Evolutionary conservation across 1,140 invertebrate genomes (phyloP).

Genomic region (Vanessa atalanta): DNA sequence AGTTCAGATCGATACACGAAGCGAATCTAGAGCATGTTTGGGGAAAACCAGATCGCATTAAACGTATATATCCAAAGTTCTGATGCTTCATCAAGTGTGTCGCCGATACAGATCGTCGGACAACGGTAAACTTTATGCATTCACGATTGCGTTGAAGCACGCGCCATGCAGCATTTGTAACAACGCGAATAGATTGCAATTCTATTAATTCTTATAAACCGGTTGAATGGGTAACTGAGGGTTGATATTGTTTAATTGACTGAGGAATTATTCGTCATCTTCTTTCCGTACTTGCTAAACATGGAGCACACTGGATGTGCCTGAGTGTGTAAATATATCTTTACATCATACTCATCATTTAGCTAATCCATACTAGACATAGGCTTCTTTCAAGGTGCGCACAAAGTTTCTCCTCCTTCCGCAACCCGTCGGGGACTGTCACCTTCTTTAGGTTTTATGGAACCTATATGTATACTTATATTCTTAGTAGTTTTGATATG

Average conservation of each 20-base stretch:
- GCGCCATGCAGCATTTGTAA: conserved; percentile 6
- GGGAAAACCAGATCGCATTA: conserved; percentile 23
- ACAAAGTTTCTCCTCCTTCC: too few species aligned
- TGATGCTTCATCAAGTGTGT: conserved; percentile 22
- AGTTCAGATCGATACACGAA: background rate
- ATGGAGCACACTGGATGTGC: background rate
- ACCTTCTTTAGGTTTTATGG: too few species aligned
- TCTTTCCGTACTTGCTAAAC: background rate
- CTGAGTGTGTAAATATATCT: too few species aligned
- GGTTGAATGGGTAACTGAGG: background rate
- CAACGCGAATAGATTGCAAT: background rate
- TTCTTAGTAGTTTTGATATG: too few species aligned
- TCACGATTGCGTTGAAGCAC: conserved; percentile 3
- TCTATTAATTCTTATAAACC: conserved; percentile 11
- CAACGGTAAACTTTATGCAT: conserved; percentile 19
- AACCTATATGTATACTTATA: too few species aligned
- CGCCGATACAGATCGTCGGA: conserved; percentile 18
- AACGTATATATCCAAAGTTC: conserved; percentile 16
- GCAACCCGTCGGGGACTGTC: too few species aligned
- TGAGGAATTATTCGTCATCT: background rate
- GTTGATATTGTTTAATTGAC: background rate
- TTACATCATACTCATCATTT: too few species aligned
- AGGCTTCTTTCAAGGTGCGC: too few species aligned
- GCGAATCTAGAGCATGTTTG: conserved; percentile 16
- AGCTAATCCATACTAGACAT: too few species aligned